Percentiles rank a stretch among this genome's conserved stretches.
Evolutionary conservation across 2,888 invertebrate genomes (phyloP).

Genomic region (Acholoe squamosa): DNA sequence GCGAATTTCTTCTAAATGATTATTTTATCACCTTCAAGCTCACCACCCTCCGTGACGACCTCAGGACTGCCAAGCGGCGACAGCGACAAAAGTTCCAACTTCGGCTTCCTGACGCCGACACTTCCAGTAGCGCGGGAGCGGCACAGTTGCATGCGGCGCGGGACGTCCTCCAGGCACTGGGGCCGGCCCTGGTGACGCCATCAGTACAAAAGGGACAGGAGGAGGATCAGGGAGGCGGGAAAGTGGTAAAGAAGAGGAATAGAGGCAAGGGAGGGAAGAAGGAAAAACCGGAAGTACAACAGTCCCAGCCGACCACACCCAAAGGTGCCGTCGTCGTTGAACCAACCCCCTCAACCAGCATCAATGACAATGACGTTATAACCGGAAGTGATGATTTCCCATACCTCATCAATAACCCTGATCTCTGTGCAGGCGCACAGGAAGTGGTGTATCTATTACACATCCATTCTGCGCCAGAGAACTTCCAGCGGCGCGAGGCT

Average conservation of each 20-base stretch:
- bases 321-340: not conserved
- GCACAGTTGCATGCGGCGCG: not conserved
- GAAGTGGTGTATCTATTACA: conserved; percentile 44
- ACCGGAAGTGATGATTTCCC: conserved; percentile 10
- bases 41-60: not conserved
- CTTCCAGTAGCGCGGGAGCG: not conserved
- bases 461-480: conserved; percentile 45
- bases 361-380: not conserved
- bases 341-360: not conserved
- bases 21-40: no score
- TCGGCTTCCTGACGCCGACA: not conserved
- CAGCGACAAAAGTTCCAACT: not conserved
- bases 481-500: not conserved
- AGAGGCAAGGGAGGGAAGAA: not conserved
- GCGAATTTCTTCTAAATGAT: no score
- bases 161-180: not conserved
- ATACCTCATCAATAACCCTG: conserved; percentile 26
- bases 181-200: not conserved
- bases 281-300: not conserved
- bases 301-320: not conserved
- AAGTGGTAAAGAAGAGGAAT: not conserved
- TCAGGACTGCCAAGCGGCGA: not conserved
- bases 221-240: not conserved
- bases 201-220: not conserved
- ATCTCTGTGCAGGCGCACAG: not conserved